Conservation (phyloP, 30 jellyfish, hydroid and myxozoan genomes). For the Calvadosia cruxmelitensis region DNA sequence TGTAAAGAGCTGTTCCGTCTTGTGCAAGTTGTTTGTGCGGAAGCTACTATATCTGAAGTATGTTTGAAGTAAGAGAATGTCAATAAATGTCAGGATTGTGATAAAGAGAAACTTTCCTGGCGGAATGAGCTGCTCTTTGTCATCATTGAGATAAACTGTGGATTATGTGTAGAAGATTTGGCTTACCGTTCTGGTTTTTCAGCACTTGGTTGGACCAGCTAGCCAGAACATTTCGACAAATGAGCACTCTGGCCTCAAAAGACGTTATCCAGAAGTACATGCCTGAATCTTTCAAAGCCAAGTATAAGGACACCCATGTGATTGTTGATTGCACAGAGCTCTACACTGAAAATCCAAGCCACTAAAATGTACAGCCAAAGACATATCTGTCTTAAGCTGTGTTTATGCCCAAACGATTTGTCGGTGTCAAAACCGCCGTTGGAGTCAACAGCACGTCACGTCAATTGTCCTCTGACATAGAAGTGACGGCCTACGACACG, state of each 20-base stretch:
- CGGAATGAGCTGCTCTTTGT: not conserved
- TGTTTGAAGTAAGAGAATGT: not conserved
- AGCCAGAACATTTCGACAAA: no score
- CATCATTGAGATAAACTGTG: not conserved
- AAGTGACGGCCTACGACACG: no score
- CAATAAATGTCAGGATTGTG: no score
- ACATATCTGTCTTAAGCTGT: slow-evolving; percentile 7
- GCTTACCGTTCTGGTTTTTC: not conserved
- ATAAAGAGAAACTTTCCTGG: no score
- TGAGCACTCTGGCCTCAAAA: not conserved
- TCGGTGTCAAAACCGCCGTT: no score
- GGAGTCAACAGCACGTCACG: no score
- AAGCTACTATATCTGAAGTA: not conserved
- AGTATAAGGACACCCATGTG: not conserved
- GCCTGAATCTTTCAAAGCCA: not conserved
- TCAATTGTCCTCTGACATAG: no score
- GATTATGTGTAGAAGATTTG: not conserved
- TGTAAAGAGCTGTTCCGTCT: not conserved
- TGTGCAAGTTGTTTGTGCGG: not conserved
- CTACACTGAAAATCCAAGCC: not conserved
- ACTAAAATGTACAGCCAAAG: not conserved
- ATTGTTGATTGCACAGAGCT: not conserved
- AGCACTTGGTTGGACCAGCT: not conserved
- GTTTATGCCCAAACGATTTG: no score
- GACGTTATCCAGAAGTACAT: not conserved